phyloP scores from a whole-genome alignment of 92 coral and sea anemone genomes.

The Desmophyllum pertusum region DNA sequence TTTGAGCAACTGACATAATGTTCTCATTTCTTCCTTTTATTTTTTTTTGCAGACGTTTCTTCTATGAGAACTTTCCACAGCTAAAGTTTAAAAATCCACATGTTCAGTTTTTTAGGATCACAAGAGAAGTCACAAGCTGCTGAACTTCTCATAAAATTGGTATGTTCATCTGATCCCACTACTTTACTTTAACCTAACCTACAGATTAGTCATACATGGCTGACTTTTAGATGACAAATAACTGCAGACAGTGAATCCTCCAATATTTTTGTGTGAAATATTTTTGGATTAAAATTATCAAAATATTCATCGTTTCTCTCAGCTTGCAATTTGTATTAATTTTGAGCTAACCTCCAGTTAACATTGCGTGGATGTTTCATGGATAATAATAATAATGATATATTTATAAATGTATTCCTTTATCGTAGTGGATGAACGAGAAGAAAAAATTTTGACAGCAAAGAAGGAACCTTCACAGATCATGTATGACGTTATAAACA shows the following conservation, averaged over 20 bases:
- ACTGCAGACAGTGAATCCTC: too few relatives aligned
- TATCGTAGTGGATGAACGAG: constrained; percentile 68
- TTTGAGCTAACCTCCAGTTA: too few relatives aligned
- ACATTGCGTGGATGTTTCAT: too few relatives aligned
- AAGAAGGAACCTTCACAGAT: constrained; percentile 72
- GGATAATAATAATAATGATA: too few relatives aligned
- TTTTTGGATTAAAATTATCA: too few relatives aligned
- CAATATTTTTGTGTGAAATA: too few relatives aligned
- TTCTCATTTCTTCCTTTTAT: not conserved
- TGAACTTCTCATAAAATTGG: constrained; percentile 65
- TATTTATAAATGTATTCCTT: too few relatives aligned
- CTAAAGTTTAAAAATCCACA: constrained; percentile 81
- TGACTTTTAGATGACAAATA: too few relatives aligned
- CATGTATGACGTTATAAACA: constrained; percentile 59
- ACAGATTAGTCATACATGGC: too few relatives aligned
- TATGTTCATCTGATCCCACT: constrained; percentile 22
- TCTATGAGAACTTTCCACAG: constrained; percentile 85
- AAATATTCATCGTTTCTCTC: too few relatives aligned
- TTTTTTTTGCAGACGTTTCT: constrained; percentile 65
- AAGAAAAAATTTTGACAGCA: constrained; percentile 56
- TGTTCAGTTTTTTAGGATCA: constrained; percentile 64
- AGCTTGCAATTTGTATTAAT: too few relatives aligned
- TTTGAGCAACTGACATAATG: too few relatives aligned
- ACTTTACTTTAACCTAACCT: not conserved
- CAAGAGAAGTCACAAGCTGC: constrained; percentile 52